Evolutionary conservation across 2,797 vertebrate species (phyloP).

Genomic region (Tachyglossus aculeatus): DNA sequence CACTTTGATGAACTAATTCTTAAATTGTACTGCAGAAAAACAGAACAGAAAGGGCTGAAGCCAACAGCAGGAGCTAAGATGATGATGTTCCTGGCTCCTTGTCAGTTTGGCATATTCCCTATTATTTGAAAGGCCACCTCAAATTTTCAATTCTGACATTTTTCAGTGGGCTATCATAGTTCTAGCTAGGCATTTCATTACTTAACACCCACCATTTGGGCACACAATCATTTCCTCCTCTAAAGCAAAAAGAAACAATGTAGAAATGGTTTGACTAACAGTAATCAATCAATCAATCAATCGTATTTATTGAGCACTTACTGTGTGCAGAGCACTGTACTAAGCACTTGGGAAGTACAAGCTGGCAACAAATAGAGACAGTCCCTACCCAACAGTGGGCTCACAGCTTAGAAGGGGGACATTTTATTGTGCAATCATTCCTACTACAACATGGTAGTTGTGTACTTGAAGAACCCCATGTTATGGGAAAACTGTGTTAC

Average conservation of each 20-base stretch:
- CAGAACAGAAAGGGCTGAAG: not conserved
- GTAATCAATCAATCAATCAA: no score
- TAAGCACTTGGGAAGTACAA: no score
- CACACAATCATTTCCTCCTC: not conserved
- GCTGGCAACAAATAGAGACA: no score
- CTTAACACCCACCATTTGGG: not conserved
- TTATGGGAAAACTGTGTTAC: no score
- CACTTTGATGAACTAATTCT: constrained; percentile 35
- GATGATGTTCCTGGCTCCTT: not conserved
- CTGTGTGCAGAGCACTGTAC: no score
- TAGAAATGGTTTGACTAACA: not conserved
- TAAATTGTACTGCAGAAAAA: constrained; percentile 27
- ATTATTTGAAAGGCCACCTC: not conserved
- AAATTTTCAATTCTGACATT: not conserved
- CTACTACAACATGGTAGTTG: no score
- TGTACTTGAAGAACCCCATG: no score
- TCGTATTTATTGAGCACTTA: no score
- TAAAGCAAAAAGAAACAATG: not conserved
- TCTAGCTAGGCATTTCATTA: not conserved
- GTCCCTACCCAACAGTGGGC: no score
- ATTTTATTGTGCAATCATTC: no score
- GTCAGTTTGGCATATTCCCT: not conserved
- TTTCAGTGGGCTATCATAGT: not conserved
- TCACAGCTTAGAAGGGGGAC: no score
- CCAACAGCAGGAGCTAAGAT: not conserved